These are phyloP conservation scores for Syngnathus rostellatus DNA, from an alignment of 2,797 vertebrate genomes.

Conservation along the genomic window DNA sequence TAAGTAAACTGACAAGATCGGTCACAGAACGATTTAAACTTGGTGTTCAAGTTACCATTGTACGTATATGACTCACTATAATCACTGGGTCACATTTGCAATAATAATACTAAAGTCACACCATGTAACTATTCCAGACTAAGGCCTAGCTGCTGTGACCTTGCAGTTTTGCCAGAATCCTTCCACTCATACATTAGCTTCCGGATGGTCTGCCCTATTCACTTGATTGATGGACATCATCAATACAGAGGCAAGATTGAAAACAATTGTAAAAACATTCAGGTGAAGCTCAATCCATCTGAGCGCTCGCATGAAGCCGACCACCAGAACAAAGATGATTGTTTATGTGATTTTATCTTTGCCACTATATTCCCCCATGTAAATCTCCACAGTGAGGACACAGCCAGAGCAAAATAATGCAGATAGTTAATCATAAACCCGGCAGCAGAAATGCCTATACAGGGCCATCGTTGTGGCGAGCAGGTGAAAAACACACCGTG, in stretches of 20 bases:
- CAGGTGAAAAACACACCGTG: slow-evolving; percentile 59
- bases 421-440: slow-evolving; percentile 41
- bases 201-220: slow-evolving; percentile 5
- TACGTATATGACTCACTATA: too few relatives aligned
- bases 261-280: slow-evolving; percentile 28
- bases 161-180: too few relatives aligned
- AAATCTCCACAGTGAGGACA: not conserved
- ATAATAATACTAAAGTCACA: too few relatives aligned
- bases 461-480: slow-evolving; percentile 36
- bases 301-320: slow-evolving; percentile 4
- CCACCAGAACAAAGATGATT: slow-evolving; percentile 23
- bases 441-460: slow-evolving; percentile 33
- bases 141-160: too few relatives aligned
- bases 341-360: slow-evolving; percentile 19
- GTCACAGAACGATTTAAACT: too few relatives aligned
- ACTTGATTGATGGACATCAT: slow-evolving; percentile 42
- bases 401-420: slow-evolving; percentile 33
- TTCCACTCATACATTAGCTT: too few relatives aligned
- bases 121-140: too few relatives aligned
- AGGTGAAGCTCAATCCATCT: slow-evolving; percentile 29
- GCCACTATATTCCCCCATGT: slow-evolving; percentile 6
- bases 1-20: too few relatives aligned
- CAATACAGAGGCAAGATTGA: slow-evolving; percentile 37
- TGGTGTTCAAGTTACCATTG: too few relatives aligned
- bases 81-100: too few relatives aligned